Percentiles rank a stretch among this genome's conserved stretches.
These are phyloP conservation scores for Zele albiditarsus DNA, from an alignment of 2,888 invertebrate genomes.

Conservation along the genomic window DNA sequence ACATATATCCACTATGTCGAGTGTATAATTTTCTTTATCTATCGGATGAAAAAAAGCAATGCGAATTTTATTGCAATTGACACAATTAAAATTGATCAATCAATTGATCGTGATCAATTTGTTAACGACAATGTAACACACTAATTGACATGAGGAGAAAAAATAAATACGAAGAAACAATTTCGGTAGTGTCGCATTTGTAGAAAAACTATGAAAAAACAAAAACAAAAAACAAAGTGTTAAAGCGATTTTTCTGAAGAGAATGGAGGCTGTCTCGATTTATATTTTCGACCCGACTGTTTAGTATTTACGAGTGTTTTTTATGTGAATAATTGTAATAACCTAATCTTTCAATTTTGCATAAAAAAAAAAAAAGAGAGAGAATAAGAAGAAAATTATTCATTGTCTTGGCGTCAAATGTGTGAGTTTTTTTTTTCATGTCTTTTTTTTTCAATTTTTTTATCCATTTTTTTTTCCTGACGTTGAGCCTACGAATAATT, in stretches of 20 bases:
- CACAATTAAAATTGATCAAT: no score
- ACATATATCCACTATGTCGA: no score
- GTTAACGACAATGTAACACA: no score
- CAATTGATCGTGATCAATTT: no score
- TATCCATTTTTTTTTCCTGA: not conserved
- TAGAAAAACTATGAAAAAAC: not conserved
- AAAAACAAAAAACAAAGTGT: constrained; percentile 1
- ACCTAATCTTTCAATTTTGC: constrained; percentile 23
- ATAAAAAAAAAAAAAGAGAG: constrained; percentile 3
- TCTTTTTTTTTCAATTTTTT: not conserved
- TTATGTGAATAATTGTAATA: constrained; percentile 63
- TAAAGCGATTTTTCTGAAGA: constrained; percentile 41
- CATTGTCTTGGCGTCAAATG: constrained; percentile 24
- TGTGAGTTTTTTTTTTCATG: not conserved
- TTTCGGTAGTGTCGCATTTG: not conserved
- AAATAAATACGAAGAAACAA: not conserved
- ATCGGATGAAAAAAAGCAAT: no score
- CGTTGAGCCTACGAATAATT: constrained; percentile 12
- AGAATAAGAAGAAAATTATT: constrained; percentile 8
- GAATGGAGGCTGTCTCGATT: constrained; percentile 59
- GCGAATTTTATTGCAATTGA: no score
- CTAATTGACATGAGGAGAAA: no score
- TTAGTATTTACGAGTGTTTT: constrained; percentile 65
- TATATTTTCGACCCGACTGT: constrained; percentile 66
- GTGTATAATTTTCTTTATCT: no score